phyloP scores from a whole-genome alignment of 2,797 vertebrate genomes.

The Aselliscus stoliczkanus region DNA sequence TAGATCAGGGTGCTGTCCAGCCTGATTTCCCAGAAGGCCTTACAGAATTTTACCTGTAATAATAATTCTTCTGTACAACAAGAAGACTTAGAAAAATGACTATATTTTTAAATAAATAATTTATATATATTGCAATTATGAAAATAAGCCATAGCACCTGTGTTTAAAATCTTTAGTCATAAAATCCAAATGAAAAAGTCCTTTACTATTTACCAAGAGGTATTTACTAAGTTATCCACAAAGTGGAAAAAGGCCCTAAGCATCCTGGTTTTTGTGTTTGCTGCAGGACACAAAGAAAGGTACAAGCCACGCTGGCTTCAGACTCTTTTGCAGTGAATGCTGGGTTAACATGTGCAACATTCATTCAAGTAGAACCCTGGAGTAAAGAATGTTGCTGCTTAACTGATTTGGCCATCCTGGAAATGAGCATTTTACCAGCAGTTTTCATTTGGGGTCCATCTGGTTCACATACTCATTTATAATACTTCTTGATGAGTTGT shows the following conservation, averaged over 20 bases:
- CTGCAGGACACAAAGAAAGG: neutral
- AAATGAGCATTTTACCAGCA: neutral
- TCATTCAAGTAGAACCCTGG: neutral
- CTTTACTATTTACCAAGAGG: neutral
- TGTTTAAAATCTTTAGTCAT: neutral
- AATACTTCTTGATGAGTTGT: neutral
- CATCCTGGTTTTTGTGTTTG: neutral
- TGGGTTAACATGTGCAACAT: neutral
- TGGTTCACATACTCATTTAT: neutral
- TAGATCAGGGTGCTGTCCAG: neutral
- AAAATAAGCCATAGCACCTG: neutral
- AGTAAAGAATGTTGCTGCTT: neutral
- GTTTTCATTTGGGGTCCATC: neutral
- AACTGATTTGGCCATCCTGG: neutral
- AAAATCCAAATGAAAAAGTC: neutral
- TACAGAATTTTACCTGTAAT: neutral
- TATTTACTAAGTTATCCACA: neutral
- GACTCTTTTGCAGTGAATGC: neutral
- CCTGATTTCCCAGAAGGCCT: neutral
- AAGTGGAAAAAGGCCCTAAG: neutral
- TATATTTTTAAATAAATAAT: neutral
- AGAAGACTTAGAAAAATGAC: neutral
- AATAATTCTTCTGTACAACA: neutral
- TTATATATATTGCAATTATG: neutral
- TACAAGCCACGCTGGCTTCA: neutral